Evolutionary conservation across 2,888 invertebrate species (phyloP).

Genomic region (Drosophila nigricruria): DNA sequence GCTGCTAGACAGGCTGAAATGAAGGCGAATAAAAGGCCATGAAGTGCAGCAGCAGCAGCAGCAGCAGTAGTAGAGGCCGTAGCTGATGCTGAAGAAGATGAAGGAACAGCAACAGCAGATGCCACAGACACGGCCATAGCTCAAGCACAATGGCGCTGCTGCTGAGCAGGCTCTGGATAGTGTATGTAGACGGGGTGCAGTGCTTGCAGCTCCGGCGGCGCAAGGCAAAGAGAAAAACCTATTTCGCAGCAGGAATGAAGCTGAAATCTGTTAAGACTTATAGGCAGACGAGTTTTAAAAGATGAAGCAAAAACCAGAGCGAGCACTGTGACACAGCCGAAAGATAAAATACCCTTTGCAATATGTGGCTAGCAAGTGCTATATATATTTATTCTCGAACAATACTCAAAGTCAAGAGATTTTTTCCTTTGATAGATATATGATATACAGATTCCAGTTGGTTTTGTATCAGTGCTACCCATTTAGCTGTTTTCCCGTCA

Average conservation of each 20-base stretch:
- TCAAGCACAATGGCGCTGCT: constrained; percentile 48
- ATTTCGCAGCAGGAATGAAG: constrained; percentile 10
- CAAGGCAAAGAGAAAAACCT: constrained; percentile 1
- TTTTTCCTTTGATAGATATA: too few species aligned
- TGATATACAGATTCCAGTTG: too few species aligned
- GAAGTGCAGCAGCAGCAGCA: constrained; percentile 36
- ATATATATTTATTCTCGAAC: not conserved
- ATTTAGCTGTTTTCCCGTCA: too few species aligned
- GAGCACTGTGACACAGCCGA: not conserved
- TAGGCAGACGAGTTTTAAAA: not conserved
- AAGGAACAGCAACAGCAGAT: constrained; percentile 19
- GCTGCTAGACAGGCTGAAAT: constrained; percentile 68
- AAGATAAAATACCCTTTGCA: constrained; percentile 5
- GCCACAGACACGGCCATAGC: constrained; percentile 49
- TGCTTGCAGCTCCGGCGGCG: constrained; percentile 22
- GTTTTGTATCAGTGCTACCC: too few species aligned
- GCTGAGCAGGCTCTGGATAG: constrained; percentile 22
- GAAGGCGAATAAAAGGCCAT: constrained; percentile 62
- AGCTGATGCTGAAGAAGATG: constrained; percentile 8
- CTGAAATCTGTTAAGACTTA: constrained; percentile 13
- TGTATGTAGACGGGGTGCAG: constrained; percentile 19
- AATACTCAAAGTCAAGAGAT: too few species aligned
- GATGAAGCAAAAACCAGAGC: not conserved
- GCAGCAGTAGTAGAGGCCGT: constrained; percentile 1
- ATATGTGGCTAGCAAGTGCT: not conserved